A percentile compares a stretch with the other conserved stretches of the same genome.
Evolutionary conservation across 2,797 vertebrate genomes (phyloP).

Genomic region (Coluber constrictor): DNA sequence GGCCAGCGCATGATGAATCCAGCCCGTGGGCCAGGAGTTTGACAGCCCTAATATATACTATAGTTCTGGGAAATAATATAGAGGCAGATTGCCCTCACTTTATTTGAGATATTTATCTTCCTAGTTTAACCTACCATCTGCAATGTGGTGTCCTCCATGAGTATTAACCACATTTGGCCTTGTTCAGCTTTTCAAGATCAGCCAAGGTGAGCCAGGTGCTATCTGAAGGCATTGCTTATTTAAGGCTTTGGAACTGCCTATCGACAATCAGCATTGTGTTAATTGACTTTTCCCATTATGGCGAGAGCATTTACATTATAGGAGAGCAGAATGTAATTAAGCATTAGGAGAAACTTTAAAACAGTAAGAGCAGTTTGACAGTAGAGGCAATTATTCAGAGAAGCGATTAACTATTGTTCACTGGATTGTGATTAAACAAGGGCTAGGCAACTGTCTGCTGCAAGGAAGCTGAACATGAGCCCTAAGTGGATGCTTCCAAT

Average conservation of each 20-base stretch:
- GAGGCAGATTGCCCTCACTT: background rate
- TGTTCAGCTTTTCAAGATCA: background rate
- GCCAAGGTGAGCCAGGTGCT: background rate
- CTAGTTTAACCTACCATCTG: background rate
- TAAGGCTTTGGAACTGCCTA: background rate
- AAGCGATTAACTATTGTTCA: background rate
- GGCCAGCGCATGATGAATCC: too few relatives aligned
- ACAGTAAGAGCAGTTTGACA: background rate
- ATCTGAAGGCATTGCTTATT: background rate
- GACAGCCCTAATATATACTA: background rate
- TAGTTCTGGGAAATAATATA: background rate
- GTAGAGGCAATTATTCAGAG: background rate
- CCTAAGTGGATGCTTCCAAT: background rate
- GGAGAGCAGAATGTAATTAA: background rate
- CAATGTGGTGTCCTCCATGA: background rate
- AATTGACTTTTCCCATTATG: background rate
- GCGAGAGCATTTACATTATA: background rate
- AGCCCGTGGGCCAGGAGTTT: too few relatives aligned
- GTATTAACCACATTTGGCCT: background rate
- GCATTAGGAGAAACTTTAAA: background rate
- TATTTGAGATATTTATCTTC: background rate
- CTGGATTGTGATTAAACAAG: background rate
- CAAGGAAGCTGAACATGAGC: background rate
- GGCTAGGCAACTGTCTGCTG: background rate
- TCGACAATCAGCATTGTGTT: background rate